These are phyloP conservation scores for Synergus gifuensis DNA, from an alignment of 2,888 invertebrate species.

Conservation along the genomic window DNA sequence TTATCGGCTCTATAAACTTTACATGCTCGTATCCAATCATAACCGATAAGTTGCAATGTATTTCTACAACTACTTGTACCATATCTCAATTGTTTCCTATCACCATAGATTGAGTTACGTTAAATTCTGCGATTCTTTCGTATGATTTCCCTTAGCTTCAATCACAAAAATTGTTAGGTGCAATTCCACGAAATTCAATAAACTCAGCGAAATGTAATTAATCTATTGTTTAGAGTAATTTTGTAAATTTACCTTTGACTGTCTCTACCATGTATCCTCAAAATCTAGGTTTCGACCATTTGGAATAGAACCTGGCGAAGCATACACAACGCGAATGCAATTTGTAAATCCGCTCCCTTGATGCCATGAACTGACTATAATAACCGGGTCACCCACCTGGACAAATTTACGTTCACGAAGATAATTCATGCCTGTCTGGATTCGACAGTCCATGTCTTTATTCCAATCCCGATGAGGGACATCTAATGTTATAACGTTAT, in stretches of 20 bases:
- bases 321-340: slow-evolving; percentile 83
- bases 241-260: background rate
- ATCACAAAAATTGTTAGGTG: background rate
- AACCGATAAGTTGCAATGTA: background rate
- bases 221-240: too few species aligned
- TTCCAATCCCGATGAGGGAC: slow-evolving; percentile 80
- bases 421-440: slow-evolving; percentile 81
- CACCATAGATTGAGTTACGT: background rate
- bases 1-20: slow-evolving; percentile 34
- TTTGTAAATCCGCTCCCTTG: slow-evolving; percentile 85
- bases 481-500: slow-evolving; percentile 63
- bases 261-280: slow-evolving; percentile 56
- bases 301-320: slow-evolving; percentile 63
- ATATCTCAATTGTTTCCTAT: background rate
- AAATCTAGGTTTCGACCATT: slow-evolving; percentile 51
- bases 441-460: slow-evolving; percentile 81
- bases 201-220: too few species aligned
- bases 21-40: slow-evolving; percentile 4
- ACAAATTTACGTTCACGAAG: slow-evolving; percentile 83
- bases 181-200: too few species aligned
- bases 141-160: background rate
- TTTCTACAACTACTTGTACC: background rate
- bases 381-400: slow-evolving; percentile 83
- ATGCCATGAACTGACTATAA: slow-evolving; percentile 86
- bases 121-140: background rate